These are phyloP conservation scores for Listronotus oregonensis DNA, from an alignment of 1,140 invertebrate species.

Conservation along the genomic window DNA sequence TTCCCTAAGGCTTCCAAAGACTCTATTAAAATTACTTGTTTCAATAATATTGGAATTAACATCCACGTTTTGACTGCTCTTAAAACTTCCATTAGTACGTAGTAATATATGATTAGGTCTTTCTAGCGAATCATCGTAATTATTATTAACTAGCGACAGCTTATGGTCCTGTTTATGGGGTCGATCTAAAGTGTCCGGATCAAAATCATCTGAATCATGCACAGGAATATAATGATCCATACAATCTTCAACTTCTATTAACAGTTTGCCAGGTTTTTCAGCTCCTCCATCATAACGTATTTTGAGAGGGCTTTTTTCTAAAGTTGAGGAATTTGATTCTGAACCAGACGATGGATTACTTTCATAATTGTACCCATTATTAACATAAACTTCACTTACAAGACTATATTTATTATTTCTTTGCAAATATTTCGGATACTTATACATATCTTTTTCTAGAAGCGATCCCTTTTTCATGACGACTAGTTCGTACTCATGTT, in stretches of 20 bases:
- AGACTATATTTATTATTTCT: slow-evolving; percentile 65
- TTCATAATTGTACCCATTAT: slow-evolving; percentile 72
- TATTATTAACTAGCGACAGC: slow-evolving; percentile 23
- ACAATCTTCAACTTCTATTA: slow-evolving; percentile 79
- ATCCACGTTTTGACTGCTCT: slow-evolving; percentile 53
- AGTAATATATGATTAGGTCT: slow-evolving; percentile 63
- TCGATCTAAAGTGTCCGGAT: slow-evolving; percentile 81
- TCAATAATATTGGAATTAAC: slow-evolving; percentile 18
- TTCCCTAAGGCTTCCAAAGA: slow-evolving; percentile 71
- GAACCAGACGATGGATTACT: slow-evolving; percentile 65
- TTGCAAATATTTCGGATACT: slow-evolving; percentile 60
- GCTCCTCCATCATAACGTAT: slow-evolving; percentile 62
- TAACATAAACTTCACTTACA: slow-evolving; percentile 78
- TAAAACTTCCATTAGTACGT: slow-evolving; percentile 66
- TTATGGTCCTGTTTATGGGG: slow-evolving; percentile 62
- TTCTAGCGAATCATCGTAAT: slow-evolving; percentile 63
- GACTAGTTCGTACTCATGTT: slow-evolving; percentile 59
- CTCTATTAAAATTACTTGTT: slow-evolving; percentile 53
- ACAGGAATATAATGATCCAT: slow-evolving; percentile 71
- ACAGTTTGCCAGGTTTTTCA: slow-evolving; percentile 71
- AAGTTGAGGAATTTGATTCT: slow-evolving; percentile 66
- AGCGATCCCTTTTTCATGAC: slow-evolving; percentile 59
- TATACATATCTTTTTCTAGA: slow-evolving; percentile 55
- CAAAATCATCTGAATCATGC: slow-evolving; percentile 76
- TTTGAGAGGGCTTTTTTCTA: slow-evolving; percentile 61